phyloP scores from a whole-genome alignment of 2,797 vertebrate genomes.

The Sebastes kiyomatsui region DNA sequence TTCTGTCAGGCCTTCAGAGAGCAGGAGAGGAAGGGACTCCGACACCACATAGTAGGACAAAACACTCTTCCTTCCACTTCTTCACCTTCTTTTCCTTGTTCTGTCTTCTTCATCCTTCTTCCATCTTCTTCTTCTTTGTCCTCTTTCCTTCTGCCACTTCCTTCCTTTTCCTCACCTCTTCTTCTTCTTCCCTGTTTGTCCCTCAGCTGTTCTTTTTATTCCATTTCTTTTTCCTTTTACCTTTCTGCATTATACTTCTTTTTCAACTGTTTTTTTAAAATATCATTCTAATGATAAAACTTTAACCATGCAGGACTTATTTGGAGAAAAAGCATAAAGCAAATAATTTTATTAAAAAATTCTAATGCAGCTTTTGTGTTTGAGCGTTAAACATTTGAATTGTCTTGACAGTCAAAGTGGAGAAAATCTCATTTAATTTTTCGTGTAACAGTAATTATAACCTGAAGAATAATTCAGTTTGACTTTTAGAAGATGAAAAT shows the following conservation, averaged over 20 bases:
- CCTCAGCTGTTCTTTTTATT: not conserved
- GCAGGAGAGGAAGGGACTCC: slow-evolving; percentile 91
- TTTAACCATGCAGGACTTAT: not conserved
- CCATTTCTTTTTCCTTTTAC: not conserved
- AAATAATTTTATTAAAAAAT: not conserved
- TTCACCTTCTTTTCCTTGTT: not conserved
- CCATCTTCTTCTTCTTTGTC: not conserved
- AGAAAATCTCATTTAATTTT: too few species aligned
- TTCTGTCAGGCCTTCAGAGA: slow-evolving; percentile 90
- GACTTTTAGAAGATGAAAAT: not conserved
- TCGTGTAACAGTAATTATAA: not conserved
- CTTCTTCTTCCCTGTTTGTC: not conserved
- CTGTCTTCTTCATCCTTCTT: not conserved
- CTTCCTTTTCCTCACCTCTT: not conserved
- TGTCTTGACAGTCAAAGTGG: too few species aligned
- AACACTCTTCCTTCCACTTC: not conserved
- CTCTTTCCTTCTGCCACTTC: not conserved
- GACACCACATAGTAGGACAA: slow-evolving; percentile 90
- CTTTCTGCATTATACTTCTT: not conserved
- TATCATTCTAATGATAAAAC: not conserved
- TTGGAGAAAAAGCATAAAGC: not conserved
- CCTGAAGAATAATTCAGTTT: not conserved
- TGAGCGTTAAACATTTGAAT: too few species aligned
- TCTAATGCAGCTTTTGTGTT: not conserved
- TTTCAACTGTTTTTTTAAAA: not conserved